Evolutionary conservation across 2,888 invertebrate genomes (phyloP), one percentile per base, ranked within the genome.

Genomic region (Steinernema carpocapsae): DNA sequence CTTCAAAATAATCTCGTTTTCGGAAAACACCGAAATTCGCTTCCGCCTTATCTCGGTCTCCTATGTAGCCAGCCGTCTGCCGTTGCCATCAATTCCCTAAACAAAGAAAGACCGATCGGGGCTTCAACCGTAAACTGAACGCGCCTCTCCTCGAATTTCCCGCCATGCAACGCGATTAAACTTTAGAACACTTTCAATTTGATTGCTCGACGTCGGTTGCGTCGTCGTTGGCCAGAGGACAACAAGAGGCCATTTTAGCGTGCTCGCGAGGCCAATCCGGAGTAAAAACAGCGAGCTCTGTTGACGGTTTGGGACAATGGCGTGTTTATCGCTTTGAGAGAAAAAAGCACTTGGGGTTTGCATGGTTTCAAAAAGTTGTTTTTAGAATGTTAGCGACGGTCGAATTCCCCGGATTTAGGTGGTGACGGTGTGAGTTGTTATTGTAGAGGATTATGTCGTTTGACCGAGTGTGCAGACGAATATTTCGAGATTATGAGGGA

Each of bases 141-240:
- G n/a, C n/a, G n/a, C n/a, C n/a, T 56, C 26, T 12, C 17, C 17
- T 56, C 56, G 14, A 19, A 56, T 56, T 56, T 56, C 56, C 22
- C 56, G 48, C n/a, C 48, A 56, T 19, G 51, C 51, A 19, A 51
- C 26, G 56, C 26, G 24, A 14, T 56, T 56, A 26, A 56, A 56
- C 56, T 56, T 26, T 56, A 56, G 56, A 26, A 26, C 48, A 48
- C 19, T 48, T 48, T 48, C 14, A 48, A 48, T 48, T 48, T 48
- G 48, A 48, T 48, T 48, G 48, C 17, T 37, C 37, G 37, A 37
- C 37, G 37, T 3, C 37, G n/a, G 37, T 37, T 3, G 37, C 37
- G 37, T 3, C 37, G 37, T 37, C 10, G 3, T 10, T 10, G 37
- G 37, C 37, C 37, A 3, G 37, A 37, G 37, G 37, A 37, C 37